Conservation (phyloP, 1,140 invertebrate species). For the Adelges cooleyi region DNA sequence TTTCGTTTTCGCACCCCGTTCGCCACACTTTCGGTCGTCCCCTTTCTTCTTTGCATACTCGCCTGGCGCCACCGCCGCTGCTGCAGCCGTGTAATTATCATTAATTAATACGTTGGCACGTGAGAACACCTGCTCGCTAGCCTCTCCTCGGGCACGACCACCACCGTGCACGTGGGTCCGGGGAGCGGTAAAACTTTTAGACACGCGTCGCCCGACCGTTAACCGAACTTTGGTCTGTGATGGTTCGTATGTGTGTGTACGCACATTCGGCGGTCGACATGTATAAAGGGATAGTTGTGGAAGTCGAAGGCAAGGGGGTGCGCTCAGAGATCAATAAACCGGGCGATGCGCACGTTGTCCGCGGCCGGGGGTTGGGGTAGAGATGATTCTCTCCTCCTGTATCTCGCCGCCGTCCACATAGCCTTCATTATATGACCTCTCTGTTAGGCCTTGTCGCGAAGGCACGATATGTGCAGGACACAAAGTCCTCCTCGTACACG, state of each 20-base stretch:
- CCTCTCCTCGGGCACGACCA: too few relatives aligned
- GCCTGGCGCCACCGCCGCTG: not conserved
- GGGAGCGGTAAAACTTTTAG: constrained; percentile 5
- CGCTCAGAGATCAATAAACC: constrained; percentile 20
- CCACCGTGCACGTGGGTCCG: not conserved
- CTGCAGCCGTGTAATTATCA: constrained; percentile 3
- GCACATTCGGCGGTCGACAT: constrained; percentile 5
- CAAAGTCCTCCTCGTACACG: too few relatives aligned
- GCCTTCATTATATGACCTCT: constrained; percentile 26
- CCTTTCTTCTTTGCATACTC: not conserved
- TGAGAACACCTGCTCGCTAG: constrained; percentile 8
- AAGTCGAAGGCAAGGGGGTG: not conserved
- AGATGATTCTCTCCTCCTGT: constrained; percentile 7
- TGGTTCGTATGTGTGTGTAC: not conserved
- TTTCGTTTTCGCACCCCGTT: too few relatives aligned
- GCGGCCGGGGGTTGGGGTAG: not conserved
- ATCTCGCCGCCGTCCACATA: not conserved
- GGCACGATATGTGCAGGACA: too few relatives aligned
- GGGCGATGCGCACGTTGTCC: constrained; percentile 18
- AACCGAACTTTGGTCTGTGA: constrained; percentile 4
- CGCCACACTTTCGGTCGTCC: not conserved
- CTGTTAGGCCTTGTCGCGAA: not conserved
- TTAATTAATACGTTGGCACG: constrained; percentile 26
- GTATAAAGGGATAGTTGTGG: not conserved
- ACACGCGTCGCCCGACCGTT: not conserved